These are phyloP conservation scores for Diarsia mendica DNA, from an alignment of 2,888 invertebrate genomes.

Conservation along the genomic window DNA sequence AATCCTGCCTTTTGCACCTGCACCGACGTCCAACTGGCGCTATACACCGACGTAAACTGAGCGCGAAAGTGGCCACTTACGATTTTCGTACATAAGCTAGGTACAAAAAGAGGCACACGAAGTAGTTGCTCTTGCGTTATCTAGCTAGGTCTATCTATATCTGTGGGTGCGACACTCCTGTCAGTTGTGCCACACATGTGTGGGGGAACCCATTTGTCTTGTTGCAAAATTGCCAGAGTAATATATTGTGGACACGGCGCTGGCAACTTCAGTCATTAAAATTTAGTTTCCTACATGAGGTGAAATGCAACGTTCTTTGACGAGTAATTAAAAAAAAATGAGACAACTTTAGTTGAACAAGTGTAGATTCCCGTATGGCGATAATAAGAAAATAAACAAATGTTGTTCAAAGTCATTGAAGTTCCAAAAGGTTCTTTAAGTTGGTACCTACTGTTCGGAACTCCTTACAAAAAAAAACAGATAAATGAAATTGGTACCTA, in stretches of 20 bases:
- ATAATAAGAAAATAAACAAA: background rate
- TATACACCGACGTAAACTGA: no score
- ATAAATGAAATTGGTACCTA: background rate
- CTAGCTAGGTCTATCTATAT: no score
- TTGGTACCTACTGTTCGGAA: no score
- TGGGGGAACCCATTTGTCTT: conserved; percentile 38
- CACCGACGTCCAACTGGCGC: no score
- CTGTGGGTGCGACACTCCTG: background rate
- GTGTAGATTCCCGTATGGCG: background rate
- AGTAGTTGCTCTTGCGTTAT: no score
- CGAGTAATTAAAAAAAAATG: background rate
- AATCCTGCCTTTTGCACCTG: no score
- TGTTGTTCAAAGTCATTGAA: background rate
- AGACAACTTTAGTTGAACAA: background rate
- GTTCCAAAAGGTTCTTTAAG: background rate
- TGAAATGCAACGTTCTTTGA: background rate
- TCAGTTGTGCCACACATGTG: conserved; percentile 29
- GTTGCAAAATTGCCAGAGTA: conserved; percentile 28
- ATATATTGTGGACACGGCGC: conserved; percentile 30
- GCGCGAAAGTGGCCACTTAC: no score
- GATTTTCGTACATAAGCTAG: no score
- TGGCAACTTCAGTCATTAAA: conserved; percentile 31
- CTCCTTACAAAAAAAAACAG: background rate
- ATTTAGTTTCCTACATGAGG: background rate
- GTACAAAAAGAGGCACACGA: no score